Evolutionary conservation across 2,797 vertebrate genomes (phyloP).

Genomic region (Picus viridis): DNA sequence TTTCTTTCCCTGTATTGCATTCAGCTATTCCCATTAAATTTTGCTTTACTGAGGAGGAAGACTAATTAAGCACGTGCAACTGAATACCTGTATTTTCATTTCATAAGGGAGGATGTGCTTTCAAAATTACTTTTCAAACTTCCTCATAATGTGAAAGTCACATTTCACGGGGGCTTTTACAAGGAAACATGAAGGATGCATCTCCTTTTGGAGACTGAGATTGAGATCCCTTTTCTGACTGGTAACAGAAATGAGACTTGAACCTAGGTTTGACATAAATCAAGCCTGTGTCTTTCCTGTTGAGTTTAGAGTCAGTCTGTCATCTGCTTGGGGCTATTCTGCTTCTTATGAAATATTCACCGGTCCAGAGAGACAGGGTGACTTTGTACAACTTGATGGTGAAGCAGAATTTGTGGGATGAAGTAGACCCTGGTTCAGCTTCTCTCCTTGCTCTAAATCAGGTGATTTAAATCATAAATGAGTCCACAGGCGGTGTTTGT

Average conservation of each 20-base stretch:
- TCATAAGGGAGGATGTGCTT: neutral
- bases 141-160: neutral
- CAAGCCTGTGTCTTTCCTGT: neutral
- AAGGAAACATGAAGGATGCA: neutral
- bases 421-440: neutral
- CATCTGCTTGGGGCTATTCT: conserved; percentile 60
- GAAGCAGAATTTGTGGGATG: neutral
- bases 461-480: neutral
- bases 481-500: neutral
- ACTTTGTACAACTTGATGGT: neutral
- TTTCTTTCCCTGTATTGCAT: neutral
- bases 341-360: conserved; percentile 62
- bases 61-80: neutral
- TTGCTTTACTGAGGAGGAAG: neutral
- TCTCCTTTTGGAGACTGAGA: neutral
- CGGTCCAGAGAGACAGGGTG: conserved; percentile 8
- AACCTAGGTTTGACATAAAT: conserved; percentile 28
- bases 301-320: conserved; percentile 28
- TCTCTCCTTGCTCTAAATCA: neutral
- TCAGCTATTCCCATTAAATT: neutral
- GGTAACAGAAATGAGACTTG: neutral
- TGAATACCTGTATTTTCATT: neutral
- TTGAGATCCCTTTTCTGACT: neutral
- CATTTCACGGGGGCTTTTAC: neutral
- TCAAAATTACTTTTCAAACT: neutral